Base-by-base conservation (phyloP, 1,140 invertebrate genomes). In the Drosophila littoralis region DNA sequence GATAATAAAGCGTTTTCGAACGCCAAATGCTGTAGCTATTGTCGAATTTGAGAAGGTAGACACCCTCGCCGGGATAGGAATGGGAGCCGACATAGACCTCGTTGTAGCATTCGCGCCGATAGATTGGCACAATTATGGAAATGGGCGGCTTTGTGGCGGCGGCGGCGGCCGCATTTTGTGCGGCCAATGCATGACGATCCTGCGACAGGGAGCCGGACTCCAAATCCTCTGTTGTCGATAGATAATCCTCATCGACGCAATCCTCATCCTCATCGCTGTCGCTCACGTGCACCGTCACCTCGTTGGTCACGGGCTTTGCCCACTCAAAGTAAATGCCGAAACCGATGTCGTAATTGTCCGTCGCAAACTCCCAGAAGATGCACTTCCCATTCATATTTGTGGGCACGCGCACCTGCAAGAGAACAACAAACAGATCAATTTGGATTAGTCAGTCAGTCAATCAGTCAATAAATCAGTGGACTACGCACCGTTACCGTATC, bases 281-380 rank as follows among this genome's bases (percentile, higher is more conserved):
- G 50, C 97, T 97, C 6, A 99, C 96, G 82, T 97, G 95, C 67
- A 98, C 95, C 33, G 97, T 96, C 15, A 98, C 96, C 91, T 97
- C 96, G 82, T 96, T 97, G 32, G 96, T 95, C 17, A 94, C 94
- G 10, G 96, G 96, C 84, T 97, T 97, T 4, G 95, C 97, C 98
- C 98, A 99, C 93, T 99, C 99, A 93, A 99, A 99, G 92, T 97
- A 99, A 46, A 99, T 95, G 6, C 99, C 99, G 93, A 99, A 99
- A 52, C 98, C 99, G 84, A 99, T 98, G 91, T 99, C 99, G 92
- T 99, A 99, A 84, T 95, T 96, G 92, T 99, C 99, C 0, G 99
- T 99, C 7, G 98, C 98, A 93, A 99, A 99, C 93, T 99, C 99
- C 99, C 99, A 99, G 92, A 98, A 99, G n/a, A 99, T 93, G 89